Conservation (phyloP, 2,113 vertebrate species). For the Indicator indicator region DNA sequence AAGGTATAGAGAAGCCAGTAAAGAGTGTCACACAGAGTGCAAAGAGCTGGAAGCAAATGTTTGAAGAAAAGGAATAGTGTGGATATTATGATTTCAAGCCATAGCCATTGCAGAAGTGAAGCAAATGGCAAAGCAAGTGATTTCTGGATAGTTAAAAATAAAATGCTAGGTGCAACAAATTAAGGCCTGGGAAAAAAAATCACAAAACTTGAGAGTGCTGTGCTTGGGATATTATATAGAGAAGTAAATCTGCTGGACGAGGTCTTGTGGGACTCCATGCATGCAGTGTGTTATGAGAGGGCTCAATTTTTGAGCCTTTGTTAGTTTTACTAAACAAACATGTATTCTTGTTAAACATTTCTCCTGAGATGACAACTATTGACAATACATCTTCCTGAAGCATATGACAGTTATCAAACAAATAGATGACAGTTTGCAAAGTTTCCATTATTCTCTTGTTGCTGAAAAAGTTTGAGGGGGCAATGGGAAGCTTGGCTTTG, state of each 20-base stretch:
- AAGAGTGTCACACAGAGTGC: constrained; percentile 34
- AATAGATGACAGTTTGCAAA: not conserved
- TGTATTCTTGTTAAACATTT: not conserved
- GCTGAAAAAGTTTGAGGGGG: not conserved
- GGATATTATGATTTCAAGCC: constrained; percentile 23
- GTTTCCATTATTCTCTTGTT: not conserved
- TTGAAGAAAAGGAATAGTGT: constrained; percentile 5
- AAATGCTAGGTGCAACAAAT: not conserved
- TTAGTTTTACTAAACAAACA: constrained; percentile 29
- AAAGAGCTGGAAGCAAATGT: constrained; percentile 45
- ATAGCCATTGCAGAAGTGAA: not conserved
- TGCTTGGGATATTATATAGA: accelerated
- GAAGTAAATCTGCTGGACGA: not conserved
- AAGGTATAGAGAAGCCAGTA: constrained; percentile 36
- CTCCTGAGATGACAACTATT: not conserved
- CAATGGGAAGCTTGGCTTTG: not conserved
- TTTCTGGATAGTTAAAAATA: not conserved
- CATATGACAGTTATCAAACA: not conserved
- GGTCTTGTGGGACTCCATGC: not conserved
- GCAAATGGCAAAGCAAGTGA: constrained; percentile 6
- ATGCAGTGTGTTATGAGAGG: not conserved
- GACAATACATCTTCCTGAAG: constrained; percentile 27
- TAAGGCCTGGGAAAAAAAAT: constrained; percentile 36
- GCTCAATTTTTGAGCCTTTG: not conserved
- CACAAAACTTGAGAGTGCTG: not conserved